phyloP scores from a whole-genome alignment of 2,113 vertebrate genomes.

The Notothenia rossii region DNA sequence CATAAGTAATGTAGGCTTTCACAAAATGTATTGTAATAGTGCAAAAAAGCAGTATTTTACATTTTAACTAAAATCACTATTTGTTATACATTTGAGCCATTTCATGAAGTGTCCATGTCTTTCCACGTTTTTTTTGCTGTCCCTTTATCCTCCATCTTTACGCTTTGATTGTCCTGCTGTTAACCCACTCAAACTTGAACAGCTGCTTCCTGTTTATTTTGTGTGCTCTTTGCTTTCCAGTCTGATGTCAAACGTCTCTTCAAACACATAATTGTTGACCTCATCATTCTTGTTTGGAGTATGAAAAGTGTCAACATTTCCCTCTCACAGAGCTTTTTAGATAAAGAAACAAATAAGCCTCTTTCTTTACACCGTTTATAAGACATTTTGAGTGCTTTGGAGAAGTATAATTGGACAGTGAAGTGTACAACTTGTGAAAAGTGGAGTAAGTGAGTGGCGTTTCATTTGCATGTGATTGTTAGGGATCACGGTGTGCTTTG shows the following conservation, averaged over 20 bases:
- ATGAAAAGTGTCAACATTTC: constrained; percentile 34
- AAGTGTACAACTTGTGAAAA: constrained; percentile 12
- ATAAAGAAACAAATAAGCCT: constrained; percentile 16
- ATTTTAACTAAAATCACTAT: neutral
- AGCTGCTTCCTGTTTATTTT: neutral
- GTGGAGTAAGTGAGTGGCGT: neutral
- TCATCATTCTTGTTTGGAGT: constrained; percentile 22
- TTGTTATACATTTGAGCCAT: neutral
- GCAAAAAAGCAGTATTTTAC: neutral
- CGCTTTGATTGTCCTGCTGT: neutral
- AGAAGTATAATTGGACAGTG: constrained; percentile 31
- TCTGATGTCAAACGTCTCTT: constrained; percentile 26
- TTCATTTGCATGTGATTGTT: constrained; percentile 20
- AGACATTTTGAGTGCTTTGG: constrained; percentile 10
- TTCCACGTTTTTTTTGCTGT: neutral
- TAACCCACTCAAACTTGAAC: constrained; percentile 6
- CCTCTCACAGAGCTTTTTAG: constrained; percentile 27
- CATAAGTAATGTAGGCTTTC: neutral
- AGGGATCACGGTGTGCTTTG: constrained; percentile 15
- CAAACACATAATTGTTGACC: constrained; percentile 28
- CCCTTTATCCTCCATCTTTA: neutral
- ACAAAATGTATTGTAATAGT: neutral
- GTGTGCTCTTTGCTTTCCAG: constrained; percentile 3
- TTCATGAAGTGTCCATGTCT: neutral
- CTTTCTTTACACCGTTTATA: constrained; percentile 1